Evolutionary conservation across 1,140 invertebrate species (phyloP).

Genomic region (Sycophaga agraensis): DNA sequence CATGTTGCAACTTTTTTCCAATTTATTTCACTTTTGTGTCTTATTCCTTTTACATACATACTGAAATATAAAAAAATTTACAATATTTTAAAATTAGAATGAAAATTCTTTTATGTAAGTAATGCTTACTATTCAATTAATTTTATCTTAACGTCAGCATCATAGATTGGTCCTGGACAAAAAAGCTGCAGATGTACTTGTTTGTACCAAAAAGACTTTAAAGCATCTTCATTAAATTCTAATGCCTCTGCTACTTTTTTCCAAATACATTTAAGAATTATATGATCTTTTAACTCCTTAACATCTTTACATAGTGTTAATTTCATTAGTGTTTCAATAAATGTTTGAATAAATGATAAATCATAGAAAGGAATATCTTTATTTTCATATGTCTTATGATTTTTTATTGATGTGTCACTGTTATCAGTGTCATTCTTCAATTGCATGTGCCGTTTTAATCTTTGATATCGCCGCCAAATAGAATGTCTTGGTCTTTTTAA

Average conservation of each 20-base stretch:
- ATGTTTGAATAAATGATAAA: slow-evolving; percentile 29
- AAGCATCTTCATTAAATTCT: slow-evolving; percentile 30
- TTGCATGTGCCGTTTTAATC: background rate
- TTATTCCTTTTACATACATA: slow-evolving; percentile 38
- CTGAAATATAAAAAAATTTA: slow-evolving; percentile 30
- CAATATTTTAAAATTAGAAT: slow-evolving; percentile 2
- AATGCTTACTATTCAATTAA: slow-evolving; percentile 48
- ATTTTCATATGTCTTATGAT: background rate
- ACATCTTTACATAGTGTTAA: slow-evolving; percentile 37
- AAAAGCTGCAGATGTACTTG: slow-evolving; percentile 49
- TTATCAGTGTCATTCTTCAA: background rate
- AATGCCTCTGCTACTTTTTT: slow-evolving; percentile 38
- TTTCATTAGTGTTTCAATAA: slow-evolving; percentile 37
- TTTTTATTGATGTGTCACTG: background rate
- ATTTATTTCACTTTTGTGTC: slow-evolving; percentile 34
- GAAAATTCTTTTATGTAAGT: background rate
- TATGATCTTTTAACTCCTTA: slow-evolving; percentile 41
- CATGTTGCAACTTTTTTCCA: slow-evolving; percentile 34
- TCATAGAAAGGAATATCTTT: slow-evolving; percentile 12
- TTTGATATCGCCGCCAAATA: background rate
- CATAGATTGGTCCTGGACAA: slow-evolving; percentile 37
- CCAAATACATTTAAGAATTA: slow-evolving; percentile 42
- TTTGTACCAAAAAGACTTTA: slow-evolving; percentile 40
- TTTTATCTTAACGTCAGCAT: slow-evolving; percentile 46
- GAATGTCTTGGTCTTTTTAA: background rate